These are phyloP conservation scores for human (Homo sapiens) DNA, from an alignment of 2,113 vertebrate genomes.

Conservation along the genomic window DNA sequence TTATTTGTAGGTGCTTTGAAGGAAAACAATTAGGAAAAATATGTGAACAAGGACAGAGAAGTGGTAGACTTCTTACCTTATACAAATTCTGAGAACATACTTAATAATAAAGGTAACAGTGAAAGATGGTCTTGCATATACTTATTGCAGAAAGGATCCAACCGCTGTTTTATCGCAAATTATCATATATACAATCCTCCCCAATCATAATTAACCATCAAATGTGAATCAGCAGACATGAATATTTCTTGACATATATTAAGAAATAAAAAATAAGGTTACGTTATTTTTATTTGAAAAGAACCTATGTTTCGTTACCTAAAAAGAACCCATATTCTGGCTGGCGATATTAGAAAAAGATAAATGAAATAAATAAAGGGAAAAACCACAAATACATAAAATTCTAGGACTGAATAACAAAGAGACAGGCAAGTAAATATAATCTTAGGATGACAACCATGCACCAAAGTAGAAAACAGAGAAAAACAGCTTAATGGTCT, in stretches of 20 bases:
- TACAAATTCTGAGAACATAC: background rate
- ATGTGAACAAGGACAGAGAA: background rate
- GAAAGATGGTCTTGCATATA: background rate
- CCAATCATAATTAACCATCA: background rate
- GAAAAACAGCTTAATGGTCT: background rate
- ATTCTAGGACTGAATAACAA: slow-evolving; percentile 19
- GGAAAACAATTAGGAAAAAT: background rate
- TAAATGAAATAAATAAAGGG: slow-evolving; percentile 2
- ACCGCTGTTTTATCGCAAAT: background rate
- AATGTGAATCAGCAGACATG: background rate
- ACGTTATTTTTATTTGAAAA: background rate
- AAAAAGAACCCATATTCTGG: background rate
- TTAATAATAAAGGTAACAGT: background rate
- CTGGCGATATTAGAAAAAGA: background rate
- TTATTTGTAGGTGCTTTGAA: background rate
- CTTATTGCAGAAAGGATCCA: background rate
- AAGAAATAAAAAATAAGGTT: slow-evolving; percentile 2
- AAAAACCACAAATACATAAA: background rate
- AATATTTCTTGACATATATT: slow-evolving; percentile 11
- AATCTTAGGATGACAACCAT: background rate
- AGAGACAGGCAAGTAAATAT: background rate
- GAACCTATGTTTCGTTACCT: background rate
- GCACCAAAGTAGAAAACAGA: background rate
- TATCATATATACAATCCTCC: background rate
- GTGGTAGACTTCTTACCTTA: background rate